These are phyloP conservation scores for Sinocyclocheilus maitianheensis DNA, from an alignment of 2,113 vertebrate species.

Conservation along the genomic window DNA sequence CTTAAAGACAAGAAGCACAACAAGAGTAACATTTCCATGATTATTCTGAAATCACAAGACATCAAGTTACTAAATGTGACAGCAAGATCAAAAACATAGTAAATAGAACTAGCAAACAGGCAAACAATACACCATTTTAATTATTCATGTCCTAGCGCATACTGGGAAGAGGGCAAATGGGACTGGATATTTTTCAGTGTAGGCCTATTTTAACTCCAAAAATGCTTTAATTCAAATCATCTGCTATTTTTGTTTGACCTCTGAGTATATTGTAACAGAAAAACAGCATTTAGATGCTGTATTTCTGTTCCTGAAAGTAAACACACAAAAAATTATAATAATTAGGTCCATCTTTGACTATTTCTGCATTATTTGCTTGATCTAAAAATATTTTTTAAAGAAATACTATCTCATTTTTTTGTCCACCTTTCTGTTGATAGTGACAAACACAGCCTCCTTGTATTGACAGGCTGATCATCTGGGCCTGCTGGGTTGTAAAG, in stretches of 20 bases:
- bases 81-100: not conserved
- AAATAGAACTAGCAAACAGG: not conserved
- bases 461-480: slow-evolving; percentile 9
- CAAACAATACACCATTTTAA: not conserved
- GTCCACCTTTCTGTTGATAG: no score
- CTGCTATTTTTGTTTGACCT: not conserved
- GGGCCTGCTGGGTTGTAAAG: not conserved
- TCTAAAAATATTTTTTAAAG: not conserved
- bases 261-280: no score
- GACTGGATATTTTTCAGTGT: not conserved
- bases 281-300: not conserved
- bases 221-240: not conserved
- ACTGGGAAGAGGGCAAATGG: no score
- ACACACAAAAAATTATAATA: not conserved
- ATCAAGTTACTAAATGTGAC: not conserved
- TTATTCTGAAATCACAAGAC: not conserved
- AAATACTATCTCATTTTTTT: not conserved
- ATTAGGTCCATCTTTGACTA: not conserved
- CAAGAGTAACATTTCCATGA: not conserved
- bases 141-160: not conserved
- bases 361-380: not conserved
- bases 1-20: not conserved
- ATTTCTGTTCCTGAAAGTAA: no score
- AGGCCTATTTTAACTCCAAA: not conserved
- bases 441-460: not conserved